Conservation (phyloP, 1,140 invertebrate species). For the Oncopodura yosiiana region DNA sequence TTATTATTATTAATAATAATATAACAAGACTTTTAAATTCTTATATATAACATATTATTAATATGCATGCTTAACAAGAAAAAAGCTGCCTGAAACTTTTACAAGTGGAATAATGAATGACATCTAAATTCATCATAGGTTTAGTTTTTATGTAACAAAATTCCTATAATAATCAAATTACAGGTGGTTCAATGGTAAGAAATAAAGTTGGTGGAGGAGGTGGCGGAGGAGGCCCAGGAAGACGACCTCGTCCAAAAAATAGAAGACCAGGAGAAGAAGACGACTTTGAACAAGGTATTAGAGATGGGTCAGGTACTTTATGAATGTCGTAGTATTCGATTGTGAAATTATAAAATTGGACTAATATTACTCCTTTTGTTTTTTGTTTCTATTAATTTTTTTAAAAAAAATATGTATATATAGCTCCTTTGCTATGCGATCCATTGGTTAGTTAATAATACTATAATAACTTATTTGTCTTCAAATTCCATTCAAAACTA, state of each 20-base stretch:
- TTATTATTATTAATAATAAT: no score
- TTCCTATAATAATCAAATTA: no score
- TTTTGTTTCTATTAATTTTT: constrained; percentile 1
- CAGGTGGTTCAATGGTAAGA: neutral
- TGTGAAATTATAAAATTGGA: neutral
- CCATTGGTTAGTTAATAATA: no score
- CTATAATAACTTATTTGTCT: no score
- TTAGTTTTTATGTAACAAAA: no score
- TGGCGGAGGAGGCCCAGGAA: constrained; percentile 34
- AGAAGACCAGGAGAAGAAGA: constrained; percentile 41
- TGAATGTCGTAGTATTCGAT: neutral
- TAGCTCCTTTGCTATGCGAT: constrained; percentile 19
- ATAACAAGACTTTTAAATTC: no score
- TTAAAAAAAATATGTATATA: neutral
- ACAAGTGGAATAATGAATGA: no score
- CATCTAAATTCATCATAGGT: no score
- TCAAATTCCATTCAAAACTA: no score
- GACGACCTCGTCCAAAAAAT: constrained; percentile 42
- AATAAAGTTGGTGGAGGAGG: constrained; percentile 28
- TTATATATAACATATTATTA: no score
- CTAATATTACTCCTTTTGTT: neutral
- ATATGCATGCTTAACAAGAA: no score
- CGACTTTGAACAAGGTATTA: constrained; percentile 37
- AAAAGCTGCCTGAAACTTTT: no score
- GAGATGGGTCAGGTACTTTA: constrained; percentile 37